Percentiles rank a stretch among this genome's conserved stretches.
phyloP scores from a whole-genome alignment of 1,140 invertebrate species.

The Periplaneta americana region DNA sequence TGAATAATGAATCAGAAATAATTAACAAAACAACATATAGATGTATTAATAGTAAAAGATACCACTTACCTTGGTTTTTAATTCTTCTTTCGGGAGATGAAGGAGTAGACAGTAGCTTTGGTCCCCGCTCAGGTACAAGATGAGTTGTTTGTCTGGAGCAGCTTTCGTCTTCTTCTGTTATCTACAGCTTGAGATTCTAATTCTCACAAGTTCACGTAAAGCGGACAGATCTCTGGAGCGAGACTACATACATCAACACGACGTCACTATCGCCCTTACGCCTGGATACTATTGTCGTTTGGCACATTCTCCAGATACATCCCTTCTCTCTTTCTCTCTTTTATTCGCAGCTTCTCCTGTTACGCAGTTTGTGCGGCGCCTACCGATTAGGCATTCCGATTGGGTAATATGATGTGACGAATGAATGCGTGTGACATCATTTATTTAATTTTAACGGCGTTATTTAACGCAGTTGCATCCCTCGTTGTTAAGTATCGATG shows the following conservation, averaged over 20 bases:
- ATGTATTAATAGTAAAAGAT: background rate
- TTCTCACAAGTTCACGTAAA: background rate
- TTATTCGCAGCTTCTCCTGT: no score
- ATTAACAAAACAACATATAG: background rate
- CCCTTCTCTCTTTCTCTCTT: background rate
- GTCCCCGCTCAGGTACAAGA: background rate
- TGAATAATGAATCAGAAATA: no score
- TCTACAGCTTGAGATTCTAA: background rate
- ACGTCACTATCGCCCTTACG: background rate
- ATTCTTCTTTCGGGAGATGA: background rate
- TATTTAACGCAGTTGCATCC: no score
- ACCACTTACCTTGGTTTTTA: background rate
- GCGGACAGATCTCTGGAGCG: background rate
- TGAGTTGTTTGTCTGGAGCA: background rate
- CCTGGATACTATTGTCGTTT: background rate
- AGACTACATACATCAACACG: background rate
- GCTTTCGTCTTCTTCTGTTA: no score
- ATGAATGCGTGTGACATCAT: background rate
- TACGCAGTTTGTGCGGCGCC: background rate
- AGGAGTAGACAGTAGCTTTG: background rate
- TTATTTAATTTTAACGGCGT: background rate
- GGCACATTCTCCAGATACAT: background rate
- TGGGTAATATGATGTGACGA: background rate
- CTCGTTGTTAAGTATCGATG: no score
- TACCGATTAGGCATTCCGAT: background rate